Evolutionary conservation across 2,888 invertebrate species (phyloP).

Genomic region (Drosophila emarginata): DNA sequence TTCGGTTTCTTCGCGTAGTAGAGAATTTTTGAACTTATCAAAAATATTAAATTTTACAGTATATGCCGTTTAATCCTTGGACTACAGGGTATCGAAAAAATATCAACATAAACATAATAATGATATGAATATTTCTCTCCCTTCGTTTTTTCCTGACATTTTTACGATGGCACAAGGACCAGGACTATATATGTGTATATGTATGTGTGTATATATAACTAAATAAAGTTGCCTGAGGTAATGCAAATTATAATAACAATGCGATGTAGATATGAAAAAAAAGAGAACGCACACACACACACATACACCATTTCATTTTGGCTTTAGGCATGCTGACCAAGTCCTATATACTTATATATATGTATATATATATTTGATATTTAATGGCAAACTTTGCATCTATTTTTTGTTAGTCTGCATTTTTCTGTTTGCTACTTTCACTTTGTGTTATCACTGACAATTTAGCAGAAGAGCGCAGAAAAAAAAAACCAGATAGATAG

Average conservation of each 20-base stretch:
- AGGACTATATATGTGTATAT: background rate
- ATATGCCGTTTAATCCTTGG: background rate
- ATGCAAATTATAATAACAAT: slow-evolving; percentile 72
- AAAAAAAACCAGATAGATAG: slow-evolving; percentile 18
- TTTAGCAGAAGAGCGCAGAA: slow-evolving; percentile 45
- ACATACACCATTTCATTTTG: slow-evolving; percentile 23
- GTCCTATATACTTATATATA: slow-evolving; percentile 33
- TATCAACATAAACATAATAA: slow-evolving; percentile 17
- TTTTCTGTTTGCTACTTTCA: slow-evolving; percentile 45
- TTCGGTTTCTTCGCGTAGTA: too few relatives aligned
- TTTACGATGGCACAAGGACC: slow-evolving; percentile 58
- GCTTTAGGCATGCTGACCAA: slow-evolving; percentile 52
- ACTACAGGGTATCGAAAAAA: background rate
- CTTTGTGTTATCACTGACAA: slow-evolving; percentile 68
- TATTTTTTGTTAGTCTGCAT: slow-evolving; percentile 17
- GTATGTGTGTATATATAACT: slow-evolving; percentile 53
- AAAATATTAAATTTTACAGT: too few relatives aligned
- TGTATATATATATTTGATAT: slow-evolving; percentile 46
- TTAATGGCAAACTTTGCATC: slow-evolving; percentile 66
- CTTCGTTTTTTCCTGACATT: slow-evolving; percentile 47
- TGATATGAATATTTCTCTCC: slow-evolving; percentile 37
- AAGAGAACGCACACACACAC: slow-evolving; percentile 38
- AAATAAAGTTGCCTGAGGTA: slow-evolving; percentile 63
- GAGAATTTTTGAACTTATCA: too few relatives aligned
- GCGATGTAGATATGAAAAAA: slow-evolving; percentile 45